Base-by-base conservation (phyloP, 2,797 vertebrate genomes). In the Natrix natrix region DNA sequence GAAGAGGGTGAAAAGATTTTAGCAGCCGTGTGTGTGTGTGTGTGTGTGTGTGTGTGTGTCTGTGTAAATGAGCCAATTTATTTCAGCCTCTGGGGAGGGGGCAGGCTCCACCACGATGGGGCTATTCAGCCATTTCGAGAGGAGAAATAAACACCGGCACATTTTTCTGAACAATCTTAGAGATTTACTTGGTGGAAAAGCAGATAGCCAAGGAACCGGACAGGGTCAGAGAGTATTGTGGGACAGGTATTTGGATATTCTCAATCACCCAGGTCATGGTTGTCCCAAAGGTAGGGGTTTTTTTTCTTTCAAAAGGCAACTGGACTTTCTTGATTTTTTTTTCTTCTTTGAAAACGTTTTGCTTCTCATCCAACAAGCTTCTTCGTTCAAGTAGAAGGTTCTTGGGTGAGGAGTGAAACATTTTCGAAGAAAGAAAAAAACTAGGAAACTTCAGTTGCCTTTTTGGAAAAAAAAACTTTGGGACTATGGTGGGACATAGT, bases 61-160 rank as follows among this genome's bases (percentile, higher is more conserved):
- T 3, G 26, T 28, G 26, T 6, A 94, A 14, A 69, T 95, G 94
- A 94, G 95, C 94, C 93, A 94, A 95, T 43, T 78, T 78, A 43
- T 78, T 37, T 52, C 26, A 37, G 48, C 59, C 16, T 17, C 20
- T 61, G 66, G 8, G 32, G 20, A 26, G 20, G 8, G 26, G 20
- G 54, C 74, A 32, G 63, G 86, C 22, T 63, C 88, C 14, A 86
- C 14, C 37, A n/a, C 14, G 28, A 54, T 60, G 43, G 55, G 63
- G 43, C 63, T 88, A 56, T 56, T 63, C 43, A 56, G 52, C n/a
- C 37, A 60, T 60, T 37, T 66, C 1, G 8, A 48, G 20, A 5
- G 10, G n/a, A 59, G 24, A 74, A 87, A 28, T 22, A 5, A 48
- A 66, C 17, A 16, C 37, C 74, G 24, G 61, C 5, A 32, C 59